Percentiles rank a stretch among this genome's conserved stretches.
Conservation (phyloP, 2,113 vertebrate genomes). For the Ophiodon elongatus region DNA sequence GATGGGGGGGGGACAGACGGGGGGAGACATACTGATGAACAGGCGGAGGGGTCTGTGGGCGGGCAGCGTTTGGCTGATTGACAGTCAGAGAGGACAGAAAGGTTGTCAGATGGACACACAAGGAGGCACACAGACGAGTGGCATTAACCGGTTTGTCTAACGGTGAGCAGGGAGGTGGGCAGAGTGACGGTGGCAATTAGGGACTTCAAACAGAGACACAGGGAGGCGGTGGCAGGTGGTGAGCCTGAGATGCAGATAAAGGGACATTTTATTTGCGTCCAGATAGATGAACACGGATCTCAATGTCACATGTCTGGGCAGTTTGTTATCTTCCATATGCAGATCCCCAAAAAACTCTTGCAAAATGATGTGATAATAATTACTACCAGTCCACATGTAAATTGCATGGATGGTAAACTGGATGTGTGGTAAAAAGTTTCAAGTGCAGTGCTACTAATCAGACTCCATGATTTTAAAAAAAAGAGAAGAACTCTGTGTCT, state of each 20-base stretch:
- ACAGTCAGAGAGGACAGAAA: slow-evolving; percentile 3
- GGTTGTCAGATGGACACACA: slow-evolving; percentile 7
- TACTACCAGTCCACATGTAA: not conserved
- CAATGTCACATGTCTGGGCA: not conserved
- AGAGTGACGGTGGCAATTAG: slow-evolving; percentile 2
- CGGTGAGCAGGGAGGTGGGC: not conserved
- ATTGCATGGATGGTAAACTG: no score
- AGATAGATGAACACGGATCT: not conserved
- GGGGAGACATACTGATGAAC: not conserved
- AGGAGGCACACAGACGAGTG: not conserved
- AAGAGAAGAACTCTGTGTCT: not conserved
- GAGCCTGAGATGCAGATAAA: slow-evolving; percentile 1
- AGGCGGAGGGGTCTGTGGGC: not conserved
- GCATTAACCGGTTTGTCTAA: not conserved
- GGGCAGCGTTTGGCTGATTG: not conserved
- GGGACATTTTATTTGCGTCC: not conserved
- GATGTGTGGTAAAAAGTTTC: not conserved
- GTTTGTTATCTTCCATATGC: not conserved
- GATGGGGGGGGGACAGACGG: not conserved
- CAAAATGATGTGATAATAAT: not conserved
- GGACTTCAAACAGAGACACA: not conserved
- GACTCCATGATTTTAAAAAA: not conserved
- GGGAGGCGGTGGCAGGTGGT: no score
- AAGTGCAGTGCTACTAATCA: not conserved
- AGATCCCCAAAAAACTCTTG: not conserved